Base-by-base conservation (phyloP, 2,113 vertebrate genomes). In the Zootoca vivipara region DNA sequence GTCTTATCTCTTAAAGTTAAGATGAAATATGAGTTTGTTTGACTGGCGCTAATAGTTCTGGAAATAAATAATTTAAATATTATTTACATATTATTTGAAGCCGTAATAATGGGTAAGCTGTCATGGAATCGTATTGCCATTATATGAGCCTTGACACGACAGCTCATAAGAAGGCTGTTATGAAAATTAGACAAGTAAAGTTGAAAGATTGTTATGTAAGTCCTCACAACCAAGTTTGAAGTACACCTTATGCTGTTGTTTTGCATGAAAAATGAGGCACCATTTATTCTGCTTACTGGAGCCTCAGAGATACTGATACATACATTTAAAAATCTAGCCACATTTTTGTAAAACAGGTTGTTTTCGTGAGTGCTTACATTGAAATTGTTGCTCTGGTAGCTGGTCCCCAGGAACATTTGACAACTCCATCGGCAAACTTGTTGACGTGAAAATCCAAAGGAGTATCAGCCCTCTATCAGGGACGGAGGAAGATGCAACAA, bases 31-130 rank as follows among this genome's bases (percentile, higher is more conserved):
- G 52, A 87, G 85, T 93, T 95, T 95, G 91, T 90, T 91, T 92
- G 92, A 94, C 85, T 93, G 92, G 91, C 93, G 92, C 85, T 89
- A 94, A 95, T 91, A 90, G 90, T 91, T 94, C 89, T 93, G 89
- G 86, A 89, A 86, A 93, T 77, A 95, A 93, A 83, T 78, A 33
- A 90, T 95, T 96, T 96, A 95, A 96, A 93, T 95, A 94, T 95
- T 94, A 95, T 96, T 96, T 96, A 93, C 83, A 88, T 94, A 82
- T 92, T 95, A 93, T 96, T 94, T 96, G 90, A 95, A 95, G 90
- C 91, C 35, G 64, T 93, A 95, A 67, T 93, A 95, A 89, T 88
- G 90, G 56, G 22, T 26, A 69, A 93, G 82, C 28, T 28, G 86
- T 94, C 89, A 79, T 85, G 87, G 92, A 82, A 85, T 84, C 83